Evolutionary conservation across 2,888 invertebrate species (phyloP).

Genomic region (Ormyrus nitidulus): DNA sequence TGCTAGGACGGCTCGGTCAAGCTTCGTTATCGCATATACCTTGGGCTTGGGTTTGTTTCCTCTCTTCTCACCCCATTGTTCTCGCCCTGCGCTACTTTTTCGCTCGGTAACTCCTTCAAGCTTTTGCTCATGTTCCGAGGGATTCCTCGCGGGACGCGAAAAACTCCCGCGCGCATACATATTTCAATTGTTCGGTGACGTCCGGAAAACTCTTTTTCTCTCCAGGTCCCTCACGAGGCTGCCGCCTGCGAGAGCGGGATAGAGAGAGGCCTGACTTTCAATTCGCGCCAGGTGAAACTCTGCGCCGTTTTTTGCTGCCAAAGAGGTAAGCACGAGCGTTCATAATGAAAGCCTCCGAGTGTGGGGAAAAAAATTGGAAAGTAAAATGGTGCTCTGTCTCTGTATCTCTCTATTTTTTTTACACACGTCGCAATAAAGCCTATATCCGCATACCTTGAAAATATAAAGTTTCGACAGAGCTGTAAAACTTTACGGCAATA

Average conservation of each 20-base stretch:
- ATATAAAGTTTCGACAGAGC: conserved; percentile 41
- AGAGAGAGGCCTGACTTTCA: conserved; percentile 7
- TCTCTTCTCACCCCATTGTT: neutral
- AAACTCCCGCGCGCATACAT: neutral
- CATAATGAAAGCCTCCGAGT: neutral
- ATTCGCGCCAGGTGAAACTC: conserved; percentile 8
- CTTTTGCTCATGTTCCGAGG: conserved; percentile 7
- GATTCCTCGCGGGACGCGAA: neutral
- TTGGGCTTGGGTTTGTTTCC: neutral
- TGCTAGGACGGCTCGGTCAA: conserved; percentile 22
- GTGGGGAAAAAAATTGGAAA: too few species aligned
- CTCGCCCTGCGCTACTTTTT: neutral
- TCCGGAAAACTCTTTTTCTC: conserved; percentile 1
- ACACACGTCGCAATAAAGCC: neutral
- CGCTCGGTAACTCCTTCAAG: neutral
- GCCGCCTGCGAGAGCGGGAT: too few species aligned
- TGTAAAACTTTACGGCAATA: conserved; percentile 52
- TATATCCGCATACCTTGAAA: conserved; percentile 10
- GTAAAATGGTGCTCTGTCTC: too few species aligned
- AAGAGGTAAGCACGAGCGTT: neutral
- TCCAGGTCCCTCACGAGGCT: too few species aligned
- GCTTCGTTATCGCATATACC: conserved; percentile 26
- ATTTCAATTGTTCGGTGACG: conserved; percentile 37
- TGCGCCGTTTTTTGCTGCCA: neutral
- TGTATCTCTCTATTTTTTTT: neutral